Evolutionary conservation across 2,797 vertebrate genomes (phyloP).

Genomic region (Rhinoraja longicauda): DNA sequence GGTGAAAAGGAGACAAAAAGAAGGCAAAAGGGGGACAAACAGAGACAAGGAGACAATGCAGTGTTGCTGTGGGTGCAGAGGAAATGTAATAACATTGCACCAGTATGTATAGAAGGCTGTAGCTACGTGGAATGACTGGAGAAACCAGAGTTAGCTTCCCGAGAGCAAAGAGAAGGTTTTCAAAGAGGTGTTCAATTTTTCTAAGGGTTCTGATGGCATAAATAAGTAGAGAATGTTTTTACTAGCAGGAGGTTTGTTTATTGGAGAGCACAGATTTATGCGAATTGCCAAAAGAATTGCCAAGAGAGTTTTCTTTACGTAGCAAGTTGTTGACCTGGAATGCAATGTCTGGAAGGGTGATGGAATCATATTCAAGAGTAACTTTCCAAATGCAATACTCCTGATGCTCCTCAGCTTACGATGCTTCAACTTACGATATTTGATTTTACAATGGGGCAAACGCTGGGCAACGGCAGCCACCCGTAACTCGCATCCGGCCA

Average conservation of each 20-base stretch:
- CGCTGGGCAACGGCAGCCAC: too few relatives aligned
- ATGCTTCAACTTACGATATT: too few relatives aligned
- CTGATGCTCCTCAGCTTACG: too few relatives aligned
- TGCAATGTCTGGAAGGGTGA: neutral
- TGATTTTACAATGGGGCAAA: too few relatives aligned
- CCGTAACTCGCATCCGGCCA: too few relatives aligned
- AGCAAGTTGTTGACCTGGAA: neutral
- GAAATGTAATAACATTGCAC: neutral
- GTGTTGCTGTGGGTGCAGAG: neutral
- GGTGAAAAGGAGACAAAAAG: too few relatives aligned
- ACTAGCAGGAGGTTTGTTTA: too few relatives aligned
- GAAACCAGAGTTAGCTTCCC: neutral
- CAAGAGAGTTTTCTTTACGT: too few relatives aligned
- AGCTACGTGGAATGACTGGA: neutral
- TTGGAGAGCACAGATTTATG: neutral
- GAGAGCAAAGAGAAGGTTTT: neutral
- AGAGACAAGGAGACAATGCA: too few relatives aligned
- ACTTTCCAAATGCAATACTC: conserved; percentile 1
- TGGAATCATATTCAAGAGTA: neutral
- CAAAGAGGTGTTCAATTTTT: neutral
- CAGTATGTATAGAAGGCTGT: neutral
- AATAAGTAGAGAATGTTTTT: neutral
- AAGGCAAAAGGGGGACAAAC: too few relatives aligned
- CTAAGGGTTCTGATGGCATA: neutral
- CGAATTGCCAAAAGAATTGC: neutral